Evolutionary conservation across 2,797 vertebrate species (phyloP), one percentile per base, ranked within the genome.

Genomic region (Gallinago stenura): DNA sequence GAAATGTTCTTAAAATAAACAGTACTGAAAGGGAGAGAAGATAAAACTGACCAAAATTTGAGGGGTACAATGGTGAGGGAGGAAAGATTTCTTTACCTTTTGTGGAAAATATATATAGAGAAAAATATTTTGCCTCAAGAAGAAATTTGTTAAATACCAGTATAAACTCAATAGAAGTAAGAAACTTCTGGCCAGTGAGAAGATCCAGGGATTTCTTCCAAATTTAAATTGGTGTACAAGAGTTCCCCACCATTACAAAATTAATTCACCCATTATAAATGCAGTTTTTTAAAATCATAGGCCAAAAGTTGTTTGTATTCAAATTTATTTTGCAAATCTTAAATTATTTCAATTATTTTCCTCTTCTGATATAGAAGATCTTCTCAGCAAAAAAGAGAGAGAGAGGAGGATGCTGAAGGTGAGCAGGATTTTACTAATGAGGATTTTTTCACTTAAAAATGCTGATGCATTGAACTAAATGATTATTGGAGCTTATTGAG

Each of bases 251-350:
- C 9, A 53, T 66, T 75, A 41, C 6, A 60, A 80, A 87, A 87
- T 25, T 26, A 68, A 65, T 35, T 78, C 20, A 68, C 3, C 10
- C 6, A 30, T 81, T 70, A 75, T 45, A 88, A 91, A 70, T 33
- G 31, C 1, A 50, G 3, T 5, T 26, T 53, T 70, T 46, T 1
- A 51, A 83, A 66, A 70, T 62, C 48, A 73, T 53, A 56, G 21
- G 7, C 5, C n/a, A 75, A 78, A 46, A 72, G 3, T 56, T 79
- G 1, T 46, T 88, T 1, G 0, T 17, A 69, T 46, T 11, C 18
- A 88, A 75, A 81, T 73, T 66, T 60, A 33, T 61, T 83, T 83
- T 83, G 5, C 6, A 71, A 70, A 83, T 56, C 30, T 64, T 68
- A 73, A 60, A 87, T 73, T 61, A 53, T 5, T 87, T 88, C 4